These are phyloP conservation scores for Cassiopea andromeda DNA, from an alignment of 30 jellyfish, hydroid and myxozoan genomes.

Conservation along the genomic window DNA sequence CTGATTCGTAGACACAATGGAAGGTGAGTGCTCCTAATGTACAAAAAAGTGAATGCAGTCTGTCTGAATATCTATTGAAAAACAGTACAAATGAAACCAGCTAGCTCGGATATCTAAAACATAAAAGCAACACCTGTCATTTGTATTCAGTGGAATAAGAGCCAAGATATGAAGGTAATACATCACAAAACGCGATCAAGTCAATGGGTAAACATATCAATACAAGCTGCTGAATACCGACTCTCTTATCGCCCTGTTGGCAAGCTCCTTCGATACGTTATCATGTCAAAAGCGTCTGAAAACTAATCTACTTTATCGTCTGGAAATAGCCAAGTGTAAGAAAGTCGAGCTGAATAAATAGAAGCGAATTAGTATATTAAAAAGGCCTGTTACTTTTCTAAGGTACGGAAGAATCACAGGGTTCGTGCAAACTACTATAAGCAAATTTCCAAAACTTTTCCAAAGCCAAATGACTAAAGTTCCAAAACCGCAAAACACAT, in stretches of 20 bases:
- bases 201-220: background rate
- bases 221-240: conserved; percentile 1
- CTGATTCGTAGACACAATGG: background rate
- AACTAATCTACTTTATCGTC: background rate
- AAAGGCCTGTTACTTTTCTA: too few species aligned
- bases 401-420: too few species aligned
- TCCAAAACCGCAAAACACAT: too few species aligned
- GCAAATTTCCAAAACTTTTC: too few species aligned
- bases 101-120: background rate
- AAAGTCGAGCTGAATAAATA: too few species aligned
- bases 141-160: background rate
- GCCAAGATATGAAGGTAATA: background rate
- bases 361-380: too few species aligned
- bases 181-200: background rate
- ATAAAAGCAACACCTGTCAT: conserved; percentile 1
- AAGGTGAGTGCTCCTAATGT: background rate
- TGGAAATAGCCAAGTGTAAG: background rate
- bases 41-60: background rate
- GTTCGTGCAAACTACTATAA: too few species aligned
- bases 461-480: too few species aligned
- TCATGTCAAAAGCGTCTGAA: background rate
- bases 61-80: background rate
- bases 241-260: background rate
- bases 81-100: background rate
- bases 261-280: background rate